phyloP scores from a whole-genome alignment of 2,797 vertebrate species.

The Coregonus suidteri region DNA sequence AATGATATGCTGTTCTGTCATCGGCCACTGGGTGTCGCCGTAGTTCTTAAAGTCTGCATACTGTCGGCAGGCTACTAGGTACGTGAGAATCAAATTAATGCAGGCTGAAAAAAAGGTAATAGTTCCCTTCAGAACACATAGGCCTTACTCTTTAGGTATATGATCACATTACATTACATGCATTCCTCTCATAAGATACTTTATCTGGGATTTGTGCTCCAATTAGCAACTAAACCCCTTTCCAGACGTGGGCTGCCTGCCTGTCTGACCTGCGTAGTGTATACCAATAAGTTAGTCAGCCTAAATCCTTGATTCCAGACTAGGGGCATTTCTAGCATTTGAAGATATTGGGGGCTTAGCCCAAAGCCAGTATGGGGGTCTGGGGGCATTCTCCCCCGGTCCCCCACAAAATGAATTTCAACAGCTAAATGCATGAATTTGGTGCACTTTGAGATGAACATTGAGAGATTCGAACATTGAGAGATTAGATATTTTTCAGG shows the following conservation, averaged over 20 bases:
- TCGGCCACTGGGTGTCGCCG: slow-evolving; percentile 10
- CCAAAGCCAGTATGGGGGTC: too few species aligned
- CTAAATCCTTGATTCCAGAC: background rate
- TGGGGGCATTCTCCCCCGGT: too few species aligned
- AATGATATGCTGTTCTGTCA: background rate
- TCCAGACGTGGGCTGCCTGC: background rate
- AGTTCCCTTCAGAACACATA: too few species aligned
- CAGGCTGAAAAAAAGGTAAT: background rate
- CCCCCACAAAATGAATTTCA: too few species aligned
- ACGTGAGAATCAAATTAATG: background rate
- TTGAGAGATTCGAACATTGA: too few species aligned
- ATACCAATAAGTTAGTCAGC: background rate
- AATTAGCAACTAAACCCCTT: background rate
- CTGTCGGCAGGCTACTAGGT: background rate
- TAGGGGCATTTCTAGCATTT: too few species aligned
- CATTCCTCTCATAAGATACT: background rate
- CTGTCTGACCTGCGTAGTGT: background rate
- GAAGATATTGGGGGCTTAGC: too few species aligned
- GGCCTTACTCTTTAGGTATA: background rate
- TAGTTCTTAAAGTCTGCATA: background rate
- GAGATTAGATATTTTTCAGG: too few species aligned
- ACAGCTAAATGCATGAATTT: too few species aligned
- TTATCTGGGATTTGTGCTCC: background rate
- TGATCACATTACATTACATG: background rate
- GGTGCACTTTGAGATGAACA: too few species aligned